phyloP scores from a whole-genome alignment of 2,888 invertebrate species.

The Chloromyia formosa region DNA sequence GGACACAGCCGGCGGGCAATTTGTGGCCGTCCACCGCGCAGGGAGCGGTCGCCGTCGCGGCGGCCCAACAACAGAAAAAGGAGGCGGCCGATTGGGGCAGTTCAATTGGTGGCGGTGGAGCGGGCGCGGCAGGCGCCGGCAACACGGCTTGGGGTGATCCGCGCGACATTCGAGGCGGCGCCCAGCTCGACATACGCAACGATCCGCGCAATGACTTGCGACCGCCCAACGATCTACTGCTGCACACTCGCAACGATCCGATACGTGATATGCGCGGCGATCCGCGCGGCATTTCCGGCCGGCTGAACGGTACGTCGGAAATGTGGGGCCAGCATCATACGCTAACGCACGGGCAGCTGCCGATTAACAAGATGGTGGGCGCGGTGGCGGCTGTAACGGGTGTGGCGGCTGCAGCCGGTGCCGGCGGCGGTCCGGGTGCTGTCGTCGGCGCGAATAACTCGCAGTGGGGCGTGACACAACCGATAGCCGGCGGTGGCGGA shows the following conservation, averaged over 20 bases:
- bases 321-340: conserved; percentile 79
- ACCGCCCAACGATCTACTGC: conserved; percentile 63
- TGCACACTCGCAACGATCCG: conserved; percentile 65
- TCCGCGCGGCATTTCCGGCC: conserved; percentile 81
- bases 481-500: conserved; percentile 22
- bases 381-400: conserved; percentile 59
- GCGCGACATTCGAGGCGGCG: conserved; percentile 67
- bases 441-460: conserved; percentile 52
- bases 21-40: conserved; percentile 57
- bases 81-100: conserved; percentile 15
- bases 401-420: conserved; percentile 60
- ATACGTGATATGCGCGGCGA: conserved; percentile 75
- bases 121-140: conserved; percentile 55
- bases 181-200: conserved; percentile 66
- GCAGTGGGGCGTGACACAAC: conserved; percentile 57
- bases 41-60: conserved; percentile 52
- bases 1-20: conserved; percentile 70
- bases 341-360: conserved; percentile 57
- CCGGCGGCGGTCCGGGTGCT: conserved; percentile 52
- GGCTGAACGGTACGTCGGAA: conserved; percentile 80
- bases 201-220: conserved; percentile 66
- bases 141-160: conserved; percentile 70
- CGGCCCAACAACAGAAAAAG: conserved; percentile 57
- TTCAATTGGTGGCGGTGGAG: conserved; percentile 51
- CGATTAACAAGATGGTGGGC: conserved; percentile 67